Evolutionary conservation across 1,140 invertebrate species (phyloP), one percentile per base, ranked within the genome.

Genomic region (Whitmania pigra): DNA sequence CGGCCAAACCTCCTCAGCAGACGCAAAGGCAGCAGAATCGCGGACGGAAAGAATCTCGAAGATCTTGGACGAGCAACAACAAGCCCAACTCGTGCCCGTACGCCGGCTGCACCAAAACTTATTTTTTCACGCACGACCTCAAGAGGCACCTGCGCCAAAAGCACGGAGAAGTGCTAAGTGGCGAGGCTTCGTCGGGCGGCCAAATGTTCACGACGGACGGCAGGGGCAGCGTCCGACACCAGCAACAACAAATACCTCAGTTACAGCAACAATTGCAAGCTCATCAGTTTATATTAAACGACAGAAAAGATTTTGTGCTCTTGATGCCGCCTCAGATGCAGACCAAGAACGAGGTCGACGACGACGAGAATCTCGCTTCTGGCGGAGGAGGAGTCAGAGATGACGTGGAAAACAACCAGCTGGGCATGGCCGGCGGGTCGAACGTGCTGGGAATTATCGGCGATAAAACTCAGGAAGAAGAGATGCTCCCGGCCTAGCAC

Each of bases 11-110:
- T 22, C 43, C 43, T 49, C 43, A 49, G 9, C 57, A 63, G 29
- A 18, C 57, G 6, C 43, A 49, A 49, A 22, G 57, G 57, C 57
- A 63, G 57, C 57, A 63, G 25, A 27, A 57, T 40, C 71, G 57
- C 4, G 57, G 57, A 27, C 29, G 43, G 13, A 63, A 67, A n/a
- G 72, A 73, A 25, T 69, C 69, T 6, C 69, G 73, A 7, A 68
- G 73, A 22, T 73, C 73, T 22, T 73, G 73, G 73, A 73, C 73
- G n/a, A 53, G 67, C 13, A 71, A 71, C 36, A 53, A 73, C 57
- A 73, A 73, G 40, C 73, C 73, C 2, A 40, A 71, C 49, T 20
- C 60, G 18, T 73, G 73, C 49, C 73, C 53, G n/a, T 36, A 66
- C n/a, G 22, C 69, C 9, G 69, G 69, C 18, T 73, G 73, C 53